A percentile compares a stretch with the other conserved stretches of the same genome.
phyloP scores from a whole-genome alignment of 2,113 vertebrate species.

The Lynx canadensis region DNA sequence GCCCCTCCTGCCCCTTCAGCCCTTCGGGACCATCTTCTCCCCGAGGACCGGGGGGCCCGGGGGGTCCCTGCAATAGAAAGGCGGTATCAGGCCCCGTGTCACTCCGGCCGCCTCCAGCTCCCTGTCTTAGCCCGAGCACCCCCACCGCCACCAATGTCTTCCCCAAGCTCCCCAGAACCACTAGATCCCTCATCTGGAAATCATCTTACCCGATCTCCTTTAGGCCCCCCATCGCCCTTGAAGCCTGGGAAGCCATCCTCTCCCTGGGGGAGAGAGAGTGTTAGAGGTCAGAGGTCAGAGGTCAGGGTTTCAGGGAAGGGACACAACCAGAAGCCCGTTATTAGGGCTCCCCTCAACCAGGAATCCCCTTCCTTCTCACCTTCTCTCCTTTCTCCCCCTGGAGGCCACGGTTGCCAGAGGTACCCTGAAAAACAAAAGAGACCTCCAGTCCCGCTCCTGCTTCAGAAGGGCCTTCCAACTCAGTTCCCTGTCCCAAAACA shows the following conservation, averaged over 20 bases:
- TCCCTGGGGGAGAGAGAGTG: conserved; percentile 84
- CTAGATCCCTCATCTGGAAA: too few species aligned
- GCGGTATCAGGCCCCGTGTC: neutral
- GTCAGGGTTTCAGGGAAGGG: neutral
- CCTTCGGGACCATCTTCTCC: conserved; percentile 95
- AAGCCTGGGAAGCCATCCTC: conserved; percentile 95
- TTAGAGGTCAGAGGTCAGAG: neutral
- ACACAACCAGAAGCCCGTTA: neutral
- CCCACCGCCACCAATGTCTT: neutral
- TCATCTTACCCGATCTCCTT: conserved; percentile 91
- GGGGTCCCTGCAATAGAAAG: conserved; percentile 86
- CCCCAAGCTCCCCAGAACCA: neutral
- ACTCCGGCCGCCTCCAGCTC: neutral
- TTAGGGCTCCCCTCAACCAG: neutral
- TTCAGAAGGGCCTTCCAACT: neutral
- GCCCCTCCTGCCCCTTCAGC: conserved; percentile 91
- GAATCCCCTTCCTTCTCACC: conserved; percentile 82
- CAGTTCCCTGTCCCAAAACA: neutral
- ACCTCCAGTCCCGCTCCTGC: neutral
- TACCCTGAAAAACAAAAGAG: conserved; percentile 86
- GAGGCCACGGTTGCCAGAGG: conserved; percentile 92
- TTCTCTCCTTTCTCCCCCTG: conserved; percentile 95
- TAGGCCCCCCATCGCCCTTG: conserved; percentile 93
- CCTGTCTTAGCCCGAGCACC: neutral
- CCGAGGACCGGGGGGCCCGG: conserved; percentile 84